Percentiles rank a stretch among this genome's conserved stretches.
Conservation (phyloP, 2,888 invertebrate species). For the Luperina testacea region DNA sequence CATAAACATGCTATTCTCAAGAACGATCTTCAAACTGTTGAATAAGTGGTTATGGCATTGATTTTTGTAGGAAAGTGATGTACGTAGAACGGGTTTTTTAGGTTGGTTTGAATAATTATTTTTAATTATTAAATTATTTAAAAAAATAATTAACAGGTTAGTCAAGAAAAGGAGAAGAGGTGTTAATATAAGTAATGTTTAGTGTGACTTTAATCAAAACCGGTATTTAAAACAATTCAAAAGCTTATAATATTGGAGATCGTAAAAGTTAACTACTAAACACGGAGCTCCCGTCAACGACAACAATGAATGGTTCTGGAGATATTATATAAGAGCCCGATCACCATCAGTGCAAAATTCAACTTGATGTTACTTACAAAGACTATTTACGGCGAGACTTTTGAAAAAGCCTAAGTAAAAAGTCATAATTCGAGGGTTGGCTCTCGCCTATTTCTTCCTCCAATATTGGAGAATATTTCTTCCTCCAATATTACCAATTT, state of each 20-base stretch:
- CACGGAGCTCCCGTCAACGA: neutral
- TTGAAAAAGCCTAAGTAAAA: too few relatives aligned
- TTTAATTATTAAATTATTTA: too few relatives aligned
- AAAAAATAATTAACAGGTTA: neutral
- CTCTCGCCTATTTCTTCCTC: too few relatives aligned
- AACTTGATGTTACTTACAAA: neutral
- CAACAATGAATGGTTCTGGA: neutral
- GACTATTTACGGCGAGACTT: neutral
- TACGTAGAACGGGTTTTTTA: neutral
- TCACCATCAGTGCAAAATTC: neutral
- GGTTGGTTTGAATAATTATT: neutral
- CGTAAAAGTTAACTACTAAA: neutral
- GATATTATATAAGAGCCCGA: too few relatives aligned
- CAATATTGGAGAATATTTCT: too few relatives aligned
- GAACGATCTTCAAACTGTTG: neutral
- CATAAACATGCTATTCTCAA: conserved; percentile 21
- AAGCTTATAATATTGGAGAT: neutral
- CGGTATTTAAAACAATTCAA: neutral
- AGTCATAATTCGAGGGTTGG: too few relatives aligned
- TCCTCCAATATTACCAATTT: too few relatives aligned
- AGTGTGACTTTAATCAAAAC: too few relatives aligned
- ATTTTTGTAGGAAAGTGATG: neutral
- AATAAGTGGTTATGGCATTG: neutral
- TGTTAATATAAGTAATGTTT: neutral
- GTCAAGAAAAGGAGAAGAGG: neutral